Evolutionary conservation across 2,888 invertebrate species (phyloP).

Genomic region (Hypsopygia costalis): DNA sequence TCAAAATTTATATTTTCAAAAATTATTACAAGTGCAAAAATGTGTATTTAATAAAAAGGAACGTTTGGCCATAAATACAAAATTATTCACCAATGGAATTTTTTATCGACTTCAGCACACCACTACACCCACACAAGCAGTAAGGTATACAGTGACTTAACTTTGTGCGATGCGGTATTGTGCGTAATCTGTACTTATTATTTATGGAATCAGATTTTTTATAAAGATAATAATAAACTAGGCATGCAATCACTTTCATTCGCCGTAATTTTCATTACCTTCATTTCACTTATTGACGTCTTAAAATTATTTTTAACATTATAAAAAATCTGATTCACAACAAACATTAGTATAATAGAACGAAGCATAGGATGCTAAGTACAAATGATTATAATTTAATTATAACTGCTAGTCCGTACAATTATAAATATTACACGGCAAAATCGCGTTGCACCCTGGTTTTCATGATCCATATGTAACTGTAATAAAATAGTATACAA

Average conservation of each 20-base stretch:
- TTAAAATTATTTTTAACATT: not conserved
- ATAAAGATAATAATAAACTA: not conserved
- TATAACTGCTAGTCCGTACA: conserved; percentile 74
- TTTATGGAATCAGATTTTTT: conserved; percentile 61
- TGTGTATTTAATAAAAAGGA: conserved; percentile 67
- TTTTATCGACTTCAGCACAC: conserved; percentile 75
- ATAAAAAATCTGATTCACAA: conserved; percentile 63
- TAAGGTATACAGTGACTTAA: conserved; percentile 70
- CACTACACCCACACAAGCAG: conserved; percentile 68
- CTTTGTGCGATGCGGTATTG: conserved; percentile 72
- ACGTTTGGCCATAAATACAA: conserved; percentile 77
- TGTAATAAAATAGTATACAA: conserved; percentile 74
- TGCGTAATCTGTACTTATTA: conserved; percentile 53
- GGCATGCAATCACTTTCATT: not conserved
- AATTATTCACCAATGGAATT: conserved; percentile 61
- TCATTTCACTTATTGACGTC: not conserved
- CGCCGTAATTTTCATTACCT: no score
- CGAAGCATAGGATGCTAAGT: conserved; percentile 73
- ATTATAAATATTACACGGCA: conserved; percentile 50
- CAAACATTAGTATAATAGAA: conserved; percentile 76
- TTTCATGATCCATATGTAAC: conserved; percentile 75
- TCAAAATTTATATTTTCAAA: conserved; percentile 82
- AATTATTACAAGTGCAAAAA: conserved; percentile 78
- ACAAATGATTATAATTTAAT: conserved; percentile 74
- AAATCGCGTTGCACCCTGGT: conserved; percentile 75